Conservation (phyloP, 2,113 vertebrate genomes). For the Oncorhynchus mykiss region DNA sequence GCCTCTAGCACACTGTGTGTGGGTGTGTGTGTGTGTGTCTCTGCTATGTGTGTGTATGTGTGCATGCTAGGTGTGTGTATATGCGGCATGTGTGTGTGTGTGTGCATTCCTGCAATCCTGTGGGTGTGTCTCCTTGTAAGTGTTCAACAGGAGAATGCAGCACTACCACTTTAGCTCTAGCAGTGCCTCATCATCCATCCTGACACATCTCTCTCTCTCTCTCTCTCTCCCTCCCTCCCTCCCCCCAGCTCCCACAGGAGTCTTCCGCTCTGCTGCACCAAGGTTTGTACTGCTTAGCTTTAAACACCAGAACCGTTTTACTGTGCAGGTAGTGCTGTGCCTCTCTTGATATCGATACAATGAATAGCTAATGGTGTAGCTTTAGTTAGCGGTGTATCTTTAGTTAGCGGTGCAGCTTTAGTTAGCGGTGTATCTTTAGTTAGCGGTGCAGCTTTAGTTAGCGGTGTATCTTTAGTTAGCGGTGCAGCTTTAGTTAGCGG, state of each 20-base stretch:
- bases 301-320: slow-evolving; percentile 33
- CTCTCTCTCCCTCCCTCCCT: neutral
- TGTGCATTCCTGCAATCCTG: neutral
- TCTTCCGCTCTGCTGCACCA: slow-evolving; percentile 43
- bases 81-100: neutral
- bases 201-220: slow-evolving; percentile 27
- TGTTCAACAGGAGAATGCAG: slow-evolving; percentile 13
- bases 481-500: too few species aligned
- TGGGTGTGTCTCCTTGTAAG: neutral
- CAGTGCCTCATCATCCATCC: slow-evolving; percentile 18
- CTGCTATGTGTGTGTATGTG: slow-evolving; percentile 2
- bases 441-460: too few species aligned
- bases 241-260: slow-evolving; percentile 40
- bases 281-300: slow-evolving; percentile 43
- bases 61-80: slow-evolving; percentile 19
- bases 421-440: too few species aligned
- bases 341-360: too few species aligned
- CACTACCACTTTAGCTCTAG: slow-evolving; percentile 1
- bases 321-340: slow-evolving; percentile 38
- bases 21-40: neutral
- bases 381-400: too few species aligned
- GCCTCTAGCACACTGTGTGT: neutral
- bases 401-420: too few species aligned
- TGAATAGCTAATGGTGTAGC: too few species aligned
- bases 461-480: too few species aligned